Evolutionary conservation across 1,140 invertebrate genomes (phyloP).

Genomic region (Calliphora vicina): DNA sequence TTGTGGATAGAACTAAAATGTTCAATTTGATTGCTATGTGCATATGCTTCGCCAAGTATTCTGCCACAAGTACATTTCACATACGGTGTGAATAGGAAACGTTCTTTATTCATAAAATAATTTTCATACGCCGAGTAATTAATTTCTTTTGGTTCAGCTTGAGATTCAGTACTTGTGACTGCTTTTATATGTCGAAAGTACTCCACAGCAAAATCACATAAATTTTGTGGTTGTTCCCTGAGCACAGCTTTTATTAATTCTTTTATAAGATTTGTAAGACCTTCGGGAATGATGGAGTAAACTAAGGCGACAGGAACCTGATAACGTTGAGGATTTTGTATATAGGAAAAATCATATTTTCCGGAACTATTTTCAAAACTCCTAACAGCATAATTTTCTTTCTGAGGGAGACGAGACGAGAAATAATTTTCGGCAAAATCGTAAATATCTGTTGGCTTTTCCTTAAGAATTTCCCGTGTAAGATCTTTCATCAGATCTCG

Average conservation of each 20-base stretch:
- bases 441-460: constrained; percentile 66
- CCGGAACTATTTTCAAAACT: constrained; percentile 50
- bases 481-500: constrained; percentile 66
- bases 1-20: neutral
- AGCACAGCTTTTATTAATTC: constrained; percentile 66
- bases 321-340: constrained; percentile 47
- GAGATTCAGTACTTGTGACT: constrained; percentile 39
- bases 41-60: neutral
- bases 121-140: constrained; percentile 51
- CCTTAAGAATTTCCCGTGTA: constrained; percentile 65
- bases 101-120: constrained; percentile 38
- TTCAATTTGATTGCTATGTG: neutral
- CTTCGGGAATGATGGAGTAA: constrained; percentile 65
- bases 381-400: constrained; percentile 47
- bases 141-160: constrained; percentile 46
- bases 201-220: constrained; percentile 64
- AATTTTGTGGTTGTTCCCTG: constrained; percentile 64
- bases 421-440: constrained; percentile 65
- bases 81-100: constrained; percentile 18
- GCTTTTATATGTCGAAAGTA: constrained; percentile 63
- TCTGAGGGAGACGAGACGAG: constrained; percentile 59
- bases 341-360: constrained; percentile 38
- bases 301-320: constrained; percentile 55
- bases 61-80: constrained; percentile 37
- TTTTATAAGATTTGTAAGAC: constrained; percentile 66